These are phyloP conservation scores for Rachycentron canadum DNA, from an alignment of 2,797 vertebrate genomes.

Conservation along the genomic window DNA sequence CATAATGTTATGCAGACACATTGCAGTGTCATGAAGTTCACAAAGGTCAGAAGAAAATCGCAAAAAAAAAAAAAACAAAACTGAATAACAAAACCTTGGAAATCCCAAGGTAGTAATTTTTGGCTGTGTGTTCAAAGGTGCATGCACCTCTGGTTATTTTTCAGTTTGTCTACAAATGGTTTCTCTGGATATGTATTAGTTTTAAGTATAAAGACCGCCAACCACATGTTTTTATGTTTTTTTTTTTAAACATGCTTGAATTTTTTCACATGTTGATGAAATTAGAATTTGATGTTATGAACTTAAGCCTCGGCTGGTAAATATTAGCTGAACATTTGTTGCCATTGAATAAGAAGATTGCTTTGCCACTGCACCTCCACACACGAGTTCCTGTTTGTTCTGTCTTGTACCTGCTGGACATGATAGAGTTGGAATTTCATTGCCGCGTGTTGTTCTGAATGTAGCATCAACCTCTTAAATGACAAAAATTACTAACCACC, in stretches of 20 bases:
- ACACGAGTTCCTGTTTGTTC: neutral
- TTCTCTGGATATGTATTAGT: conserved; percentile 5
- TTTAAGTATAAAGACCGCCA: neutral
- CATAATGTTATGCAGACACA: neutral
- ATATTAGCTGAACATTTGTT: neutral
- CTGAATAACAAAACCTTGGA: conserved; percentile 16
- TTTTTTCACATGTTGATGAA: neutral
- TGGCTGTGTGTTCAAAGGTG: neutral
- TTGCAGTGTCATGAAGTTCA: conserved; percentile 3
- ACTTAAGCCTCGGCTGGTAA: neutral
- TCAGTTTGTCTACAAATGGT: neutral
- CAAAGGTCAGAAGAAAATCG: conserved; percentile 17
- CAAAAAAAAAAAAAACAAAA: conserved; percentile 31
- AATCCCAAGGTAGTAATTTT: conserved; percentile 6
- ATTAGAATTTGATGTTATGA: neutral
- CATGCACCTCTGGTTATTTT: conserved; percentile 3
- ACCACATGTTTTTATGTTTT: conserved; percentile 11
- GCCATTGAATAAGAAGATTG: neutral
- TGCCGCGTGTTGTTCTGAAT: neutral
- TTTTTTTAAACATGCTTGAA: neutral
- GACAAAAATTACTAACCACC: neutral
- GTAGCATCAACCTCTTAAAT: neutral
- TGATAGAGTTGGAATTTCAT: neutral
- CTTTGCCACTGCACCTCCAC: neutral
- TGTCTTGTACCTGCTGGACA: neutral